A percentile compares a stretch with the other conserved stretches of the same genome.
Evolutionary conservation across 1,140 invertebrate species (phyloP).

Genomic region (Aethina tumida): DNA sequence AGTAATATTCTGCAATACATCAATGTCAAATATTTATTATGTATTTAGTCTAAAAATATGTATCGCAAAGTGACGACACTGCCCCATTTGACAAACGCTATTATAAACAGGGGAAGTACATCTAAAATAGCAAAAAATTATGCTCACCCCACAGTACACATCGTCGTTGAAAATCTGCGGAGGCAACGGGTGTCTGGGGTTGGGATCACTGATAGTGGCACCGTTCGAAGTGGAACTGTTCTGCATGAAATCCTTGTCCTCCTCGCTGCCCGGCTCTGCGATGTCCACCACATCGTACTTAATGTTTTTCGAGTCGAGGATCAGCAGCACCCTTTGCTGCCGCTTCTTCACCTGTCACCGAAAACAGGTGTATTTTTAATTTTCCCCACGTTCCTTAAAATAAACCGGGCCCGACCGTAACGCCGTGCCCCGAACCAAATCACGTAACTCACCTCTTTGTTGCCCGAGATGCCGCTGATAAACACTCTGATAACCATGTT

Average conservation of each 20-base stretch:
- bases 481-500: constrained; percentile 84
- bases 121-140: background rate
- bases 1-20: too few relatives aligned
- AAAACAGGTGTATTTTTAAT: constrained; percentile 15
- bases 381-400: constrained; percentile 4
- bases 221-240: constrained; percentile 71
- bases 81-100: too few relatives aligned
- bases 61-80: too few relatives aligned
- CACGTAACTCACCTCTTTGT: constrained; percentile 68
- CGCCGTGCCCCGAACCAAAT: too few relatives aligned
- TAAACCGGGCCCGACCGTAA: too few relatives aligned
- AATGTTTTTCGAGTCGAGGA: constrained; percentile 82
- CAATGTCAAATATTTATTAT: too few relatives aligned
- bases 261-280: constrained; percentile 79
- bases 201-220: constrained; percentile 50
- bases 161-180: constrained; percentile 92
- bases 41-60: too few relatives aligned
- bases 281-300: constrained; percentile 85
- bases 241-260: constrained; percentile 88
- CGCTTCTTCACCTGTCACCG: constrained; percentile 80
- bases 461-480: constrained; percentile 80
- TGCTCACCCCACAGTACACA: constrained; percentile 81
- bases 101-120: background rate
- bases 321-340: constrained; percentile 84
- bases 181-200: constrained; percentile 52